Conservation (phyloP, 1,140 invertebrate genomes). For the Caenorhabditis tropicalis region DNA sequence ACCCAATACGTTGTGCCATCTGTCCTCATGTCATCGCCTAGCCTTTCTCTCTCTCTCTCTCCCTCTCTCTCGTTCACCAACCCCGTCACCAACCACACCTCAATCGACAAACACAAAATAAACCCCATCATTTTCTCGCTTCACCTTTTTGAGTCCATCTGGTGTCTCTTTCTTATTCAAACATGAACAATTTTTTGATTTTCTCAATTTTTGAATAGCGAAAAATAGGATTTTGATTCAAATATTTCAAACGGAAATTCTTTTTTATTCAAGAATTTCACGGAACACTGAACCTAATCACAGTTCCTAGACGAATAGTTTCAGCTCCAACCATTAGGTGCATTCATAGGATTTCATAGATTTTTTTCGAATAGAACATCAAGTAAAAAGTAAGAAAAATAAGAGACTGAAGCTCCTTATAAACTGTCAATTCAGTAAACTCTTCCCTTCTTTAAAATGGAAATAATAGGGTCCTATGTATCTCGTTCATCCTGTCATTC, state of each 20-base stretch:
- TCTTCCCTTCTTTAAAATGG: not conserved
- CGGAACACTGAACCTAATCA: too few species aligned
- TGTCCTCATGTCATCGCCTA: constrained; percentile 37
- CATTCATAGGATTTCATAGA: too few species aligned
- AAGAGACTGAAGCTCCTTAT: too few species aligned
- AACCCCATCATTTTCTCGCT: constrained; percentile 11
- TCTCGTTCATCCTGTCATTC: not conserved
- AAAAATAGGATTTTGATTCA: too few species aligned
- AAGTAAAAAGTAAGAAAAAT: too few species aligned
- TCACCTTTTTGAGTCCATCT: not conserved
- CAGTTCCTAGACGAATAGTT: too few species aligned
- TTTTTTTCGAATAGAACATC: too few species aligned
- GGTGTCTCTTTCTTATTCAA: not conserved
- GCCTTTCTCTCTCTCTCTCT: not conserved
- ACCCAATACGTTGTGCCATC: constrained; percentile 30
- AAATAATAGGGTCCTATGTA: not conserved
- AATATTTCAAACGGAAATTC: too few species aligned
- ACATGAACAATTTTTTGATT: not conserved
- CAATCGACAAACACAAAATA: not conserved
- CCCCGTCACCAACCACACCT: not conserved
- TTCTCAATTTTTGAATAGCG: too few species aligned
- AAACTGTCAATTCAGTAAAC: not conserved
- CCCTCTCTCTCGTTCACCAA: not conserved
- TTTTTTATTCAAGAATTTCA: too few species aligned
- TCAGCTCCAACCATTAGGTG: too few species aligned